Evolutionary conservation across 2,113 vertebrate genomes (phyloP).

Genomic region (Nycticryphes semicollaris): DNA sequence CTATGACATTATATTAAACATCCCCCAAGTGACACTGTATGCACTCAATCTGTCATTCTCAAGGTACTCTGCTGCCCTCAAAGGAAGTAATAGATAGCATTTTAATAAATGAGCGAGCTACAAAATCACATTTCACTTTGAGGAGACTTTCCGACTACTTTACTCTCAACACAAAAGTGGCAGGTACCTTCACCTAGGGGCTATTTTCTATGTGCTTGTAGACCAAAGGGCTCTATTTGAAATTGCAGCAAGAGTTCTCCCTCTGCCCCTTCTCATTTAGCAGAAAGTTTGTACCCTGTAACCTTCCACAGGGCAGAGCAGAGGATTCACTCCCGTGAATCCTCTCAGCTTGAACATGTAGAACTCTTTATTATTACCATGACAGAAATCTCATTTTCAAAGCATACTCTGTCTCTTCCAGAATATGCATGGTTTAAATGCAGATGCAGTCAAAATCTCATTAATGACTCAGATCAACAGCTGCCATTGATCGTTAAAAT

Average conservation of each 20-base stretch:
- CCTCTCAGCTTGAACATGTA: neutral
- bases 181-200: neutral
- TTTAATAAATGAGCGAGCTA: neutral
- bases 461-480: slow-evolving; percentile 58
- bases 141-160: neutral
- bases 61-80: neutral
- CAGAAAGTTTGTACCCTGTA: neutral
- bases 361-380: slow-evolving; percentile 7
- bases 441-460: slow-evolving; percentile 39
- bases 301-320: neutral
- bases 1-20: neutral
- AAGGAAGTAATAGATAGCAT: neutral
- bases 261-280: neutral
- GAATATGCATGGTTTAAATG: slow-evolving; percentile 25
- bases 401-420: neutral
- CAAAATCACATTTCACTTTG: neutral
- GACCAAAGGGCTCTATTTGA: neutral
- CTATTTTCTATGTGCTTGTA: neutral
- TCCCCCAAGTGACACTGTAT: neutral
- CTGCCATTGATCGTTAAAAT: slow-evolving; percentile 41
- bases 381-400: slow-evolving; percentile 48
- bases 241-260: neutral
- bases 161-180: neutral
- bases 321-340: neutral
- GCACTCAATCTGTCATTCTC: neutral